Evolutionary conservation across 2,797 vertebrate species (phyloP), one percentile per base, ranked within the genome.

Genomic region (Geotrypetes seraphini): DNA sequence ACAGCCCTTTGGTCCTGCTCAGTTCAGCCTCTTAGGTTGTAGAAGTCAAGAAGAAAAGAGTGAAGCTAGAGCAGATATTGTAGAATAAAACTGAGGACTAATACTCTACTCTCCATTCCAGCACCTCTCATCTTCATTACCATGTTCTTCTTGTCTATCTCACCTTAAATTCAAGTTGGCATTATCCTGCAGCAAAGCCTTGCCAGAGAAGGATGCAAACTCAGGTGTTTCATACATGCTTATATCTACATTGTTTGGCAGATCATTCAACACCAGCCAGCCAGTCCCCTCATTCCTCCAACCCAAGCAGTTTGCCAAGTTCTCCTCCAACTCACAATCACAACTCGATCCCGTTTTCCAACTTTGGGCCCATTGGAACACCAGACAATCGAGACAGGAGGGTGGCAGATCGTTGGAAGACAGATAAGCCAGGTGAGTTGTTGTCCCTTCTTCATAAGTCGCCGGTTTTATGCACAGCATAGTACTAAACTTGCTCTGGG

Each of bases 221-320:
- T 5, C 6, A 18, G n/a, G 22, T 54, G 12, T n/a, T n/a, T n/a
- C n/a, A 42, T 66, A 50, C 19, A 5, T 12, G 14, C 21, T n/a
- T 11, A 27, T 16, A 10, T 12, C n/a, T 18, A n/a, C 34, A 31
- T 13, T 25, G 5, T 1, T 31, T 22, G 17, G 39, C 66, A 98
- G 94, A 98, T 79, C 95, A 98, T 79, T 98, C 95, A 4, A 98
- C 95, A 67, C 95, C 95, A 59, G 94, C 94, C 67, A 97, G 94
- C 74, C 95, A 98, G 49, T 98, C 95, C 31, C 95, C 95, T 67
- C 95, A 98, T 76, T 97, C 93, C 19, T 98, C 95, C 53, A 98
- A 98, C 65, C 95, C 95, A 47, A 98, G 93, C 82, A 97, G 93
- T 57, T 78, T 97, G 60, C 95, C 95, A 12, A 97, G 93, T 35